Evolutionary conservation across 2,888 invertebrate genomes (phyloP).

Genomic region (Habroteleia sp.): DNA sequence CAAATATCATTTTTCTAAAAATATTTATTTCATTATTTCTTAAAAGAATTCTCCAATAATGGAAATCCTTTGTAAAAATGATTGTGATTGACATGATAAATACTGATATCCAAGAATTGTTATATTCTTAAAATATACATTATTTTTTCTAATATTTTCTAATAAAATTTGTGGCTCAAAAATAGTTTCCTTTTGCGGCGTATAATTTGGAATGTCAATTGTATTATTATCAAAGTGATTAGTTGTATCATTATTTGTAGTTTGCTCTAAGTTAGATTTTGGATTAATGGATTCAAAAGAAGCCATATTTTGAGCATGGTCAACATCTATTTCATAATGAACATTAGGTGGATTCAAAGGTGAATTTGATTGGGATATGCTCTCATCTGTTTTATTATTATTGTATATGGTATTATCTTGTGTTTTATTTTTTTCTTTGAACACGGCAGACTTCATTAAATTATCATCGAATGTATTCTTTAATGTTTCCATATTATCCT

Average conservation of each 20-base stretch:
- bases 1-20: too few relatives aligned
- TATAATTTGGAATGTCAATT: constrained; percentile 5
- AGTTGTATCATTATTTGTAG: constrained; percentile 65
- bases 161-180: constrained; percentile 89
- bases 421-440: constrained; percentile 15
- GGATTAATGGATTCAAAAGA: constrained; percentile 73
- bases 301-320: constrained; percentile 77
- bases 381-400: constrained; percentile 42
- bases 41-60: constrained; percentile 89
- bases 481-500: constrained; percentile 60
- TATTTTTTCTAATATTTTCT: constrained; percentile 85
- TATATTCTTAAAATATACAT: constrained; percentile 84
- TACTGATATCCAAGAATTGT: constrained; percentile 85
- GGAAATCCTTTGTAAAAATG: constrained; percentile 89
- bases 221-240: constrained; percentile 5
- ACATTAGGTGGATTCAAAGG: constrained; percentile 70
- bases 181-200: constrained; percentile 80
- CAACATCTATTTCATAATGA: constrained; percentile 74
- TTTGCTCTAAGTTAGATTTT: constrained; percentile 68
- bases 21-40: background rate
- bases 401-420: background rate
- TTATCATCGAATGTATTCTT: constrained; percentile 53
- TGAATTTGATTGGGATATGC: constrained; percentile 53
- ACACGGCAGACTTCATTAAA: constrained; percentile 43
- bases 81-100: constrained; percentile 90